Evolutionary conservation across 2,113 vertebrate species (phyloP), one percentile per base, ranked within the genome.

Genomic region (Sus scrofa): DNA sequence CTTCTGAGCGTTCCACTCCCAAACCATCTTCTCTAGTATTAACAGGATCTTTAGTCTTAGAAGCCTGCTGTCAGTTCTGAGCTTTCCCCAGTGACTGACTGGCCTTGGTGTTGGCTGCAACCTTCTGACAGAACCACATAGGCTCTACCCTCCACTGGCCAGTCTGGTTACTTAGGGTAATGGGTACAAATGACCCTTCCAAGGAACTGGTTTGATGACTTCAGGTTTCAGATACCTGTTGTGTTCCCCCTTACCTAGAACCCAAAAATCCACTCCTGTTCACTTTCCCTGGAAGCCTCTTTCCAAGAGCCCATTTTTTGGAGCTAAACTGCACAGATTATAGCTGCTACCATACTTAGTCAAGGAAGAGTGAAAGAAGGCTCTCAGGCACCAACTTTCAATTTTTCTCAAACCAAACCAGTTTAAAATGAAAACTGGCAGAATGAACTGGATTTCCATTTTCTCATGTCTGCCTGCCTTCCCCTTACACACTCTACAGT

Each of bases 391-490:
- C 44, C 82, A 56, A 62, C 54, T 71, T 88, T 85, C 8, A 71
- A 0, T 79, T 94, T 90, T 37, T 81, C 68, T 96, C 50, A 95
- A 90, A 73, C 84, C 87, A 85, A 94, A 85, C 85, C 24, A 82
- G 60, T 89, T 58, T 63, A 86, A 71, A 87, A 96, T 75, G 84
- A 89, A 89, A 79, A 79, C 81, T 74, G 54, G n/a, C 30, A 89
- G 37, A 58, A 60, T 82, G 63, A 89, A 63, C 54, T 94, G 6
- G 85, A 71, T 88, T 89, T 96, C 79, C 34, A 30, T 86, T 95
- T 90, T 91, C 62, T 97, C 56, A 14, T 65, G 34, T 92, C 74
- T 96, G 4, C 87, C 60, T 89, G 16, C 86, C 70, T 86, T 86
- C 26, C 3, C 34, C 30, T 44, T 73, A 14, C 6, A 85, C 34